A percentile compares a stretch with the other conserved stretches of the same genome.
Evolutionary conservation across 2,113 vertebrate species (phyloP).

Genomic region (Tautogolabrus adspersus): DNA sequence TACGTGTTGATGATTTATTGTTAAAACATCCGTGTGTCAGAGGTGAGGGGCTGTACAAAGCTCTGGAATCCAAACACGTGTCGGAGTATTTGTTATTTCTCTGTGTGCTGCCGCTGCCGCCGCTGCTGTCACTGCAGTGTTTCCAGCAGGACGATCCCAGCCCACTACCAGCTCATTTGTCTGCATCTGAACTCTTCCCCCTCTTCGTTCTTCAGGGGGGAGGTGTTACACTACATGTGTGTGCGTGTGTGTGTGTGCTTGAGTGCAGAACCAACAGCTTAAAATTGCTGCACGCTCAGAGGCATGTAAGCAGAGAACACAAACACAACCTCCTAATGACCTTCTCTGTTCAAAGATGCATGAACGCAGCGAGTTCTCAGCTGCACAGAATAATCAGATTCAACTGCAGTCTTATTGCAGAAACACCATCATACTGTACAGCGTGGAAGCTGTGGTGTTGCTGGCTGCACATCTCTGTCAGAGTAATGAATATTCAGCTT

Average conservation of each 20-base stretch:
- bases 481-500: not conserved
- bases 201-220: not conserved
- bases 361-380: not conserved
- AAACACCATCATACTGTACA: not conserved
- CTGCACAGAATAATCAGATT: not conserved
- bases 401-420: not conserved
- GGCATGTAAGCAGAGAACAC: constrained; percentile 9
- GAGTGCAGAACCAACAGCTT: constrained; percentile 1
- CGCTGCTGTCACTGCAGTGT: constrained; percentile 13
- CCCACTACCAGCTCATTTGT: constrained; percentile 29
- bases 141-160: constrained; percentile 5
- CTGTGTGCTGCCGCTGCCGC: not conserved
- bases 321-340: constrained; percentile 34
- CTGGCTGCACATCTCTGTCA: not conserved
- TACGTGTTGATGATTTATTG: not conserved
- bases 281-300: constrained; percentile 28
- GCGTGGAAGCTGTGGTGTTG: not conserved
- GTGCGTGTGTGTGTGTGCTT: not conserved
- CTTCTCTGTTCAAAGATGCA: constrained; percentile 15
- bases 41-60: not conserved
- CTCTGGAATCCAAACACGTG: not conserved
- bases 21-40: not conserved
- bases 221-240: constrained; percentile 2
- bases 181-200: constrained; percentile 52
- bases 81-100: constrained; percentile 15